Conservation (phyloP, 2,797 vertebrate species). For the Momotus momota region DNA sequence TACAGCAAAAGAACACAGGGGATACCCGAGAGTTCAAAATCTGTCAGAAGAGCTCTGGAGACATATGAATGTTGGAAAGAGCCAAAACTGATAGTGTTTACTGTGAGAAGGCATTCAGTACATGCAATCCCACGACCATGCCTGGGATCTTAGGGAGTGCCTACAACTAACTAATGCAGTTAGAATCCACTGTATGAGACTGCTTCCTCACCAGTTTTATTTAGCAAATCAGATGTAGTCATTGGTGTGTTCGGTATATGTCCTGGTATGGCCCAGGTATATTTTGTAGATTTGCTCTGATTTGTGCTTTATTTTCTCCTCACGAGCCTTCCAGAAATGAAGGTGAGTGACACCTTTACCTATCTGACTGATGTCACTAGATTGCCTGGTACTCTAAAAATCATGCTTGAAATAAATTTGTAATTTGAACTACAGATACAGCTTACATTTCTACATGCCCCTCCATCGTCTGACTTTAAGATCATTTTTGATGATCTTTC, state of each 20-base stretch:
- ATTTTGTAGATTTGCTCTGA: neutral
- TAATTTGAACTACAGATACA: neutral
- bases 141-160: neutral
- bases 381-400: neutral
- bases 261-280: neutral
- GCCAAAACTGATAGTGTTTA: neutral
- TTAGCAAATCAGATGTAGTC: neutral
- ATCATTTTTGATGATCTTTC: constrained; percentile 54
- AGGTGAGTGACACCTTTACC: neutral
- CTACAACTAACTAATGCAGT: neutral
- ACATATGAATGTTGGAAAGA: neutral
- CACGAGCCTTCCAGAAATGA: neutral
- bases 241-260: neutral
- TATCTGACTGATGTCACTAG: neutral
- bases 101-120: neutral
- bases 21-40: neutral
- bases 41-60: neutral
- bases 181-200: neutral
- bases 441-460: neutral
- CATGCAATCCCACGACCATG: neutral
- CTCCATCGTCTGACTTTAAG: constrained; percentile 8
- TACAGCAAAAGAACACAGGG: neutral
- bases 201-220: neutral
- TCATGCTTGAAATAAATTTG: neutral
- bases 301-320: neutral